Base-by-base conservation (phyloP, 2,113 vertebrate genomes). In the Pomatostomus ruficeps region DNA sequence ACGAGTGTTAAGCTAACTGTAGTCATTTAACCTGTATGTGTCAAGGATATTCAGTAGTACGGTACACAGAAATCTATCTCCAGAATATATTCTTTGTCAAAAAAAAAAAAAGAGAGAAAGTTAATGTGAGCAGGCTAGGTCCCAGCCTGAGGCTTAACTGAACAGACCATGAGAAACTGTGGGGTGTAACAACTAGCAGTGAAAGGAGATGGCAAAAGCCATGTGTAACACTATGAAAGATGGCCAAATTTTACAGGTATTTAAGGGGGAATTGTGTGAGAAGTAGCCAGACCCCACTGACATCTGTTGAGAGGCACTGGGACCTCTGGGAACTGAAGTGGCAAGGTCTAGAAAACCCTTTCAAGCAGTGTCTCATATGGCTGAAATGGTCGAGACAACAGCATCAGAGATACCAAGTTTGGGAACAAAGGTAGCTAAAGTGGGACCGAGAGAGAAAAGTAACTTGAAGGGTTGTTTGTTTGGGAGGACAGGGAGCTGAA, bases 381-480 rank as follows among this genome's bases (percentile, higher is more conserved):
- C 43, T 72, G 57, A 88, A 61, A 54, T 63, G 11, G 11, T 12
- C 0, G 0, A 72, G 11, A 16, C 52, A 63, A 26, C 17, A 57
- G 4, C 23, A 78, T 46, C 48, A 20, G 13, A 70, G 57, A 38
- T 52, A 71, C 2, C 28, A 67, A 36, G 25, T 75, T 20, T 62
- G 15, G 11, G 18, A 73, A 22, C 12, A 57, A 46, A 57, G 20
- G 21, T 29, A 68, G 26, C 3, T 57, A 76, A 83, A 76, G 24
- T 25, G 22, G 5, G 36, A 91, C 16, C 0, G 0, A 72, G 26
- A 35, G 8, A 31, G 12, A 68, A 76, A 86, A 75, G 5, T 43
- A 72, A 19, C 14, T 25, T n/a, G 5, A 1, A 9, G 15, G 0
- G 0, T 38, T 71, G 25, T 59, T 91, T 67, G 31, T 75, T 38